A percentile compares a stretch with the other conserved stretches of the same genome.
Conservation (phyloP, 2,797 vertebrate species). For the Rhyacichthys aspro region DNA sequence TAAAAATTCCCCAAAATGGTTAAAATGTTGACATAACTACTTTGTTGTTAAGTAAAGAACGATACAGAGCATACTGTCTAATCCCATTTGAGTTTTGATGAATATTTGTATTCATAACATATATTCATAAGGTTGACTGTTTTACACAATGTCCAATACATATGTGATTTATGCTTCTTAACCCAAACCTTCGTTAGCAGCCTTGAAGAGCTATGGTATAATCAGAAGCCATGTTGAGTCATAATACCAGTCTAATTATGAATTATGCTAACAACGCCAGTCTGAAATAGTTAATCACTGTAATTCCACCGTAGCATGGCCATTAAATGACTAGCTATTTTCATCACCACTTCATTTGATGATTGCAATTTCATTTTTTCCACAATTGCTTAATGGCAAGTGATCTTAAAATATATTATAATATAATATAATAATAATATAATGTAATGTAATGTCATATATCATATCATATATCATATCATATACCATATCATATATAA, state of each 20-base stretch:
- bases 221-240: conserved; percentile 1
- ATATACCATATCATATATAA: too few species aligned
- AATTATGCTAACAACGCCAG: background rate
- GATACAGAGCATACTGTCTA: background rate
- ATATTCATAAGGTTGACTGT: background rate
- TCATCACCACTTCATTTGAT: background rate
- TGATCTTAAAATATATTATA: too few species aligned
- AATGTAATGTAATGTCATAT: too few species aligned
- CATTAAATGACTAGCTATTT: background rate
- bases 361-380: conserved; percentile 1
- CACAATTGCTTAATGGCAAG: background rate
- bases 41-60: background rate
- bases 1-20: conserved; percentile 11
- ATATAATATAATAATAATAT: too few species aligned
- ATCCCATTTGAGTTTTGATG: background rate
- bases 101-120: background rate
- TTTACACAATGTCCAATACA: background rate
- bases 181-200: background rate
- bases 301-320: conserved; percentile 2
- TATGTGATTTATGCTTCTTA: background rate
- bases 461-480: too few species aligned
- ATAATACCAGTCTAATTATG: conserved; percentile 10
- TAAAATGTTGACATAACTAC: conserved; percentile 9
- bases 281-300: conserved; percentile 8
- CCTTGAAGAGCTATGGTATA: background rate